These are phyloP conservation scores for Acanthopleura granulata DNA, from an alignment of 2,888 invertebrate species.

Conservation along the genomic window DNA sequence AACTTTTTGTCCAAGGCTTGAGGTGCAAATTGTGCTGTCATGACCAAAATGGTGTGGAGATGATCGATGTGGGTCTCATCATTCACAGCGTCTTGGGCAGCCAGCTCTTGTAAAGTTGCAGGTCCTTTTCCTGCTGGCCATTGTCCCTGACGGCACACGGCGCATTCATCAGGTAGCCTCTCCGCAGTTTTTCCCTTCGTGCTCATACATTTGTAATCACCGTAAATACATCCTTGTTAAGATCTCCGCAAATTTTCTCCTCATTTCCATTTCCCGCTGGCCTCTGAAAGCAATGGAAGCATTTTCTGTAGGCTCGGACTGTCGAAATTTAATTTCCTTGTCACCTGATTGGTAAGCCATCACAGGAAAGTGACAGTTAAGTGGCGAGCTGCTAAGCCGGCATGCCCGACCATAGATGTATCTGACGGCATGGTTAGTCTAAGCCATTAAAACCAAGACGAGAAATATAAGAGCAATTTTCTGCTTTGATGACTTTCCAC, in stretches of 20 bases:
- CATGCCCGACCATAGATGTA: not conserved
- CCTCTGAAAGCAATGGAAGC: not conserved
- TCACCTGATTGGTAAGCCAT: not conserved
- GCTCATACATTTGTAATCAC: not conserved
- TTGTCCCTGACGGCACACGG: no score
- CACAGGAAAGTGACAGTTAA: not conserved
- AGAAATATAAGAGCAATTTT: constrained; percentile 9
- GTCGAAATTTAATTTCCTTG: constrained; percentile 7
- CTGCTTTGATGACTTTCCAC: not conserved
- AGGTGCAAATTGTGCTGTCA: no score
- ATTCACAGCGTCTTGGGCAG: no score
- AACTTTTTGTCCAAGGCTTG: no score
- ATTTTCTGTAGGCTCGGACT: not conserved
- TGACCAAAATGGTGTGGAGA: no score
- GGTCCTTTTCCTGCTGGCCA: no score
- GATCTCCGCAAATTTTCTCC: not conserved
- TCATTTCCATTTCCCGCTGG: constrained; percentile 5
- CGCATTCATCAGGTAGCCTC: no score
- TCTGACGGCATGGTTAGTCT: not conserved
- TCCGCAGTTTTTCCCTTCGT: no score
- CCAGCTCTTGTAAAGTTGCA: no score
- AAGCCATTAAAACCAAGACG: not conserved
- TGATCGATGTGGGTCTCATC: no score
- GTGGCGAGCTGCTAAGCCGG: not conserved
- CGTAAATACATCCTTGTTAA: not conserved